phyloP scores from a whole-genome alignment of 2,113 vertebrate species.

The Stigmatopora argus region DNA sequence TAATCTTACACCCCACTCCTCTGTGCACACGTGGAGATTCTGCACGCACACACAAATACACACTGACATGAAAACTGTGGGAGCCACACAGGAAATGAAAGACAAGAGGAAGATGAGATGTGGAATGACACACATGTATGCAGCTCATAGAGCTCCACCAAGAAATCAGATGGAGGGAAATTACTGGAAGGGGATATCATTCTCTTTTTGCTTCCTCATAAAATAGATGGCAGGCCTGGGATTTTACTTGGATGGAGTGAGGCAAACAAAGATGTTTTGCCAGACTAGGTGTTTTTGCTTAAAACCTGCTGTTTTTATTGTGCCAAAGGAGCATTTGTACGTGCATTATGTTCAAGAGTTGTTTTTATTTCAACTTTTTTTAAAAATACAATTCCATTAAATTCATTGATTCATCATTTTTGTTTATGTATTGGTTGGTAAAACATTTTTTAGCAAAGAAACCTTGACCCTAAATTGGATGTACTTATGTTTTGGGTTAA shows the following conservation, averaged over 20 bases:
- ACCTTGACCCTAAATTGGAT: too few species aligned
- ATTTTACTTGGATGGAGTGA: conserved; percentile 13
- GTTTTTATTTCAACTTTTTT: not conserved
- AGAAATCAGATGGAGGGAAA: conserved; percentile 25
- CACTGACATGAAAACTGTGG: conserved; percentile 11
- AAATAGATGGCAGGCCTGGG: conserved; percentile 7
- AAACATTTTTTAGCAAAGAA: too few species aligned
- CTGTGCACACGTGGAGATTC: conserved; percentile 6
- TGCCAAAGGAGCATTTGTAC: not conserved
- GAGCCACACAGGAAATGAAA: conserved; percentile 63
- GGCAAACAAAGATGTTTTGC: not conserved
- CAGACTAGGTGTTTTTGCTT: not conserved
- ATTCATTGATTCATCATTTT: too few species aligned
- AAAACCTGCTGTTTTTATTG: not conserved
- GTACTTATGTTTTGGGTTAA: too few species aligned
- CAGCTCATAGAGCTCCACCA: conserved; percentile 22
- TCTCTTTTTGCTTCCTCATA: conserved; percentile 25
- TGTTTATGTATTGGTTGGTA: too few species aligned
- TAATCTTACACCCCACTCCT: conserved; percentile 52
- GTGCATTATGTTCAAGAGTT: not conserved
- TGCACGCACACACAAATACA: conserved; percentile 38
- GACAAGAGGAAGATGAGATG: conserved; percentile 43
- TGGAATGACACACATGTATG: conserved; percentile 24
- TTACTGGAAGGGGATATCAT: conserved; percentile 24
- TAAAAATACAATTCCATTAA: too few species aligned